Evolutionary conservation across 1,140 invertebrate species (phyloP).

Genomic region (Meloidogyne hapla): DNA sequence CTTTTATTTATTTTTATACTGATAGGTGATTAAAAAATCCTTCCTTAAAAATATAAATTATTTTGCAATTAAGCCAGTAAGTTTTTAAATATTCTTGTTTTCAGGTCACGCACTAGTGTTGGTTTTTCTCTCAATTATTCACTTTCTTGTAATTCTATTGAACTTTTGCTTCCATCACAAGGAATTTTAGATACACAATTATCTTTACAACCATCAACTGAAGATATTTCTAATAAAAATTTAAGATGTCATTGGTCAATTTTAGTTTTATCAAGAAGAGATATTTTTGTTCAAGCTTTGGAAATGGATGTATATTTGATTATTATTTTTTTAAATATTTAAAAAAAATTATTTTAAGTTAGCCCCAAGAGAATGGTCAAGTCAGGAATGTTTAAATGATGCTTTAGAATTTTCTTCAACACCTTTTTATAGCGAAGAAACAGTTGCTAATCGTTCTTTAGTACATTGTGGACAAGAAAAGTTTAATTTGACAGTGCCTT

Average conservation of each 20-base stretch:
- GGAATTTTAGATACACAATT: constrained; percentile 42
- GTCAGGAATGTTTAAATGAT: constrained; percentile 14
- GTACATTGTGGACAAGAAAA: constrained; percentile 43
- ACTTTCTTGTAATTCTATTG: constrained; percentile 54
- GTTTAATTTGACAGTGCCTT: constrained; percentile 40
- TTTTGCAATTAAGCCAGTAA: not conserved
- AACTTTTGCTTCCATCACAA: constrained; percentile 40
- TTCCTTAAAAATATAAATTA: too few species aligned
- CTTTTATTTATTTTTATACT: constrained; percentile 29
- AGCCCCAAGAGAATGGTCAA: constrained; percentile 14
- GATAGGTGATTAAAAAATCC: constrained; percentile 20
- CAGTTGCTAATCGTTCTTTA: constrained; percentile 13
- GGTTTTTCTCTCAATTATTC: constrained; percentile 53
- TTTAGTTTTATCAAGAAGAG: constrained; percentile 53
- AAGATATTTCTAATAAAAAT: constrained; percentile 18
- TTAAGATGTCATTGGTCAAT: constrained; percentile 49
- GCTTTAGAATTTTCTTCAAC: constrained; percentile 15
- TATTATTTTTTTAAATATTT: not conserved
- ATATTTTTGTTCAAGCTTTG: constrained; percentile 39
- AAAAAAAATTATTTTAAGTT: not conserved
- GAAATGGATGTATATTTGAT: constrained; percentile 50
- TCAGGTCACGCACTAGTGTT: constrained; percentile 37
- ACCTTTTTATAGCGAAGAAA: constrained; percentile 10
- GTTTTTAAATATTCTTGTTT: not conserved
- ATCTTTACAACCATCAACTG: constrained; percentile 44